These are phyloP conservation scores for Heterodera schachtii DNA, from an alignment of 1,140 invertebrate genomes.

Conservation along the genomic window DNA sequence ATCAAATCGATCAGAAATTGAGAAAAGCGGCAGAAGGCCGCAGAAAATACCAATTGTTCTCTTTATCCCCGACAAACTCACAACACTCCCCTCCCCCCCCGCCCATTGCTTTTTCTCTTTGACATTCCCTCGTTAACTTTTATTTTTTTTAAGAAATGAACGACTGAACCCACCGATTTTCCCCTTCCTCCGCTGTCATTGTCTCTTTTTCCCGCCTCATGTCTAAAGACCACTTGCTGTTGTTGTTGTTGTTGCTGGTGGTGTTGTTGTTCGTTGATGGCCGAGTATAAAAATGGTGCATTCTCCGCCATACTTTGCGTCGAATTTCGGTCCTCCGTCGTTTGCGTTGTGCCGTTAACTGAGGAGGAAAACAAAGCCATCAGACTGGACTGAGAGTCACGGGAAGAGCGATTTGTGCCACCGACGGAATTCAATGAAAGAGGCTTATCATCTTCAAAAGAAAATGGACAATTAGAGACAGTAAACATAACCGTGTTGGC, in stretches of 20 bases:
- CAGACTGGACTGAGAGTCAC: slow-evolving; percentile 25
- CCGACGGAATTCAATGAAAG: background rate
- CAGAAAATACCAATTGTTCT: background rate
- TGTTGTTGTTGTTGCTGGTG: background rate
- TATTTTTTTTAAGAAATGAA: background rate
- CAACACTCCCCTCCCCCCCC: background rate
- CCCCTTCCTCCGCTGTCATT: background rate
- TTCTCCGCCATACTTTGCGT: background rate
- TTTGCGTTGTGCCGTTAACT: background rate
- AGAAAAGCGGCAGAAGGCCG: background rate
- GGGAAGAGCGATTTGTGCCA: slow-evolving; percentile 18
- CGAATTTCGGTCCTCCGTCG: slow-evolving; percentile 1
- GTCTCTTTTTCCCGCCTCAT: background rate
- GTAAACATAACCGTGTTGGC: no score
- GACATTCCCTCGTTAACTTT: background rate
- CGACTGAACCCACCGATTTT: background rate
- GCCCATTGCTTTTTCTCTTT: background rate
- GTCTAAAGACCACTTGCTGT: background rate
- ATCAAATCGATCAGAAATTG: slow-evolving; percentile 3
- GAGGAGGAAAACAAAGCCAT: background rate
- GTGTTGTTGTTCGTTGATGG: background rate
- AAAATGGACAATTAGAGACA: background rate
- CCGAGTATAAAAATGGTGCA: background rate
- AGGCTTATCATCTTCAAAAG: background rate
- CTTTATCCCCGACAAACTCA: background rate